These are phyloP conservation scores for Acrocephalus arundinaceus DNA, from an alignment of 2,113 vertebrate genomes.

Conservation along the genomic window DNA sequence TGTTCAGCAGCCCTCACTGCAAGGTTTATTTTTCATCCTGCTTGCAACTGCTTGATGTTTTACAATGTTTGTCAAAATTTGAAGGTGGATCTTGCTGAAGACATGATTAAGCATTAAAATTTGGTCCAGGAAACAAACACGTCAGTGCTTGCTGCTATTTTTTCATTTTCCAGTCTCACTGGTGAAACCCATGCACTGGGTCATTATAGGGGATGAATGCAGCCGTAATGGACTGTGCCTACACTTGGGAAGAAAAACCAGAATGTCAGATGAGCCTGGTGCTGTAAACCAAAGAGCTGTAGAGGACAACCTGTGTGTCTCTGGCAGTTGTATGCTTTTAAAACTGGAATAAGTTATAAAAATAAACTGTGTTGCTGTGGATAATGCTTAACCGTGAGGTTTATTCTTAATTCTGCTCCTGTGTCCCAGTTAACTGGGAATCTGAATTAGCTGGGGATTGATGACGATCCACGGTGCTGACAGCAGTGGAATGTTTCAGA, in stretches of 20 bases:
- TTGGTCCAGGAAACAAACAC: background rate
- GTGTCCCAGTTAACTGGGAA: background rate
- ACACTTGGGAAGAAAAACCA: background rate
- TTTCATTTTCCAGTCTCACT: background rate
- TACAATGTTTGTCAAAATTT: background rate
- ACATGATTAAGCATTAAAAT: background rate
- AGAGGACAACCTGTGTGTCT: background rate
- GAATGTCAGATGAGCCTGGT: background rate
- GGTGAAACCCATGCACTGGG: background rate
- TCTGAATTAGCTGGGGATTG: background rate
- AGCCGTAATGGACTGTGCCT: background rate
- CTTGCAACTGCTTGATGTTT: background rate
- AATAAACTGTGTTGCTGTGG: conserved; percentile 19
- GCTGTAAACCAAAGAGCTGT: conserved; percentile 18
- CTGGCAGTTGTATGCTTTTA: background rate
- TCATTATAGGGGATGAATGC: background rate
- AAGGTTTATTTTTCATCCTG: background rate
- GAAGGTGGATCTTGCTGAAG: background rate
- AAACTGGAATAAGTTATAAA: background rate
- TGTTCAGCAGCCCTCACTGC: background rate
- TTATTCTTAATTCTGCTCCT: background rate
- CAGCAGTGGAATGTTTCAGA: background rate
- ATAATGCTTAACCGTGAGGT: background rate
- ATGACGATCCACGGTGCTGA: rapidly evolving
- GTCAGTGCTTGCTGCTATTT: background rate